Percentiles rank a stretch among this genome's conserved stretches.
Evolutionary conservation across 2,888 invertebrate genomes (phyloP).

Genomic region (Pheosia gnoma): DNA sequence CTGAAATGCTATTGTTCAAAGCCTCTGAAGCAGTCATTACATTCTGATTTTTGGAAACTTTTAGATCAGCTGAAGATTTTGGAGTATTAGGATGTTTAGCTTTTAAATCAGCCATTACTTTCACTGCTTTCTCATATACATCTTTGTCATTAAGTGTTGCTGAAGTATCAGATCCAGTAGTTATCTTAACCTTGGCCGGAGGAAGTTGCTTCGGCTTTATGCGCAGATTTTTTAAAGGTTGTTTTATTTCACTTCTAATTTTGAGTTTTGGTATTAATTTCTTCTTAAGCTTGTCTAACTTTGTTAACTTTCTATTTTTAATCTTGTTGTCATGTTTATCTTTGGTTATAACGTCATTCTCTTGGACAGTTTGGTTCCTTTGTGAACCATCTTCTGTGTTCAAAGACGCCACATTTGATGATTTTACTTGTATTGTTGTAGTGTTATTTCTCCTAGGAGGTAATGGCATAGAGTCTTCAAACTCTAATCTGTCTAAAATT

Average conservation of each 20-base stretch:
- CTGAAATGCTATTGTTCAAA: not conserved
- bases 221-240: slow-evolving; percentile 32
- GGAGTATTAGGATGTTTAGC: slow-evolving; percentile 23
- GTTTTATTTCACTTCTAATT: slow-evolving; percentile 44
- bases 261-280: slow-evolving; percentile 61
- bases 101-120: slow-evolving; percentile 62
- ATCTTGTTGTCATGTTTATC: slow-evolving; percentile 12
- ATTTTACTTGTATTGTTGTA: not conserved
- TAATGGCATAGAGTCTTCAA: slow-evolving; percentile 6
- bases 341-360: slow-evolving; percentile 8
- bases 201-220: slow-evolving; percentile 35
- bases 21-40: not conserved
- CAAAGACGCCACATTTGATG: not conserved
- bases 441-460: not conserved
- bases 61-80: not conserved
- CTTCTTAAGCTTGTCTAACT: slow-evolving; percentile 58
- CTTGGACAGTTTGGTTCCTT: slow-evolving; percentile 1
- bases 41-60: not conserved
- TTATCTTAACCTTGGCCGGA: slow-evolving; percentile 23
- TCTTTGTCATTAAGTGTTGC: slow-evolving; percentile 52
- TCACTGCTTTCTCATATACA: slow-evolving; percentile 66
- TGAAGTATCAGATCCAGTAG: slow-evolving; percentile 32
- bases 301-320: slow-evolving; percentile 52
- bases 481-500: slow-evolving; percentile 1
- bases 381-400: not conserved